A percentile compares a stretch with the other conserved stretches of the same genome.
Conservation (phyloP, 2,113 vertebrate genomes). For the Toxotes chatareus region DNA sequence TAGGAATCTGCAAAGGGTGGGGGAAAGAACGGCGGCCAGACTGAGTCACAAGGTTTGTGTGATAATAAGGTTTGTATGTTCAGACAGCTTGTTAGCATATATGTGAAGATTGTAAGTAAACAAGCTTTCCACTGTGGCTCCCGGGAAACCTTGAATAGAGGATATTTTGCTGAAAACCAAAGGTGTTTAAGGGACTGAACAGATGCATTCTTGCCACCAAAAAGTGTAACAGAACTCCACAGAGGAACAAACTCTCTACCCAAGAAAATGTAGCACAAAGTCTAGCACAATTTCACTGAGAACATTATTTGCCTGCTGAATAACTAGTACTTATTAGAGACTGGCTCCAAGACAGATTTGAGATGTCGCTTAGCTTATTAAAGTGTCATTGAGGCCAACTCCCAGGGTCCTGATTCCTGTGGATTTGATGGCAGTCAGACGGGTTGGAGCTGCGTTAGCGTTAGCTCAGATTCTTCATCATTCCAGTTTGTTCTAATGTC, state of each 20-base stretch:
- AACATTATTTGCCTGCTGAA: constrained; percentile 41
- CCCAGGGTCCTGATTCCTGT: constrained; percentile 4
- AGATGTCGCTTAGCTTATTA: constrained; percentile 12
- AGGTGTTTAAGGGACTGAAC: constrained; percentile 60
- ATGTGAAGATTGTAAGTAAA: constrained; percentile 62
- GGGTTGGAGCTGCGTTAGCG: neutral
- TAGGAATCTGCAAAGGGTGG: constrained; percentile 37
- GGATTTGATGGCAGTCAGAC: constrained; percentile 11
- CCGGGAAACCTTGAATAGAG: constrained; percentile 58
- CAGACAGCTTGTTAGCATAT: constrained; percentile 72
- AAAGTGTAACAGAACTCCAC: constrained; percentile 37
- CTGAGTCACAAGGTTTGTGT: constrained; percentile 60
- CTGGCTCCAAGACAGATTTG: constrained; percentile 5
- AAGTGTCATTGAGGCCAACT: neutral
- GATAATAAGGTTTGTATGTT: constrained; percentile 69
- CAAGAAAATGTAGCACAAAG: constrained; percentile 43
- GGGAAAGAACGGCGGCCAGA: constrained; percentile 16
- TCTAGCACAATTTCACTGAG: constrained; percentile 28
- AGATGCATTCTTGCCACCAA: constrained; percentile 56
- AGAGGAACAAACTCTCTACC: constrained; percentile 38
- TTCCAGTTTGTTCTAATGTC: neutral
- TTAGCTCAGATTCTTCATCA: neutral
- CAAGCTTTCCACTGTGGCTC: constrained; percentile 63
- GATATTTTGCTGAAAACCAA: constrained; percentile 71
- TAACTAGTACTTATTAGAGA: constrained; percentile 25